A percentile compares a stretch with the other conserved stretches of the same genome.
phyloP scores from a whole-genome alignment of 2,888 invertebrate species.

The Agrypnus murinus region DNA sequence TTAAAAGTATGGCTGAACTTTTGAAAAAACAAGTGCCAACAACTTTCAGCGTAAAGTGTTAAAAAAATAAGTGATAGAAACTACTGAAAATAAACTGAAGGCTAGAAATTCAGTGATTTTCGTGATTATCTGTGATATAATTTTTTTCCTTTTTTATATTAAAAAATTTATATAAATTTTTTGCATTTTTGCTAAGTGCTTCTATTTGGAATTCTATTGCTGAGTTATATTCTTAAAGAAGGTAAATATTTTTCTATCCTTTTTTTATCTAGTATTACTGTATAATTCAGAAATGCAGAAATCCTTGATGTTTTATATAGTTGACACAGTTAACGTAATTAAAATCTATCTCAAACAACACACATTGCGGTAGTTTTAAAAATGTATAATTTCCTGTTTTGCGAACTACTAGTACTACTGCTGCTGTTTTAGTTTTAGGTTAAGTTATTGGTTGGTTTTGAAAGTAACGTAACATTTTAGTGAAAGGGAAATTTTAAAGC shows the following conservation, averaged over 20 bases:
- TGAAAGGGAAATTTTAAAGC: slow-evolving; percentile 55
- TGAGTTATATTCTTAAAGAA: too few species aligned
- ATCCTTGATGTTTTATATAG: background rate
- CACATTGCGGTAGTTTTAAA: slow-evolving; percentile 18
- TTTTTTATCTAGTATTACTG: too few species aligned
- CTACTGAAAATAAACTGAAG: too few species aligned
- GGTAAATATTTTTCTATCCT: too few species aligned
- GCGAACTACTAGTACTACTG: slow-evolving; percentile 33
- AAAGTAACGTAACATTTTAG: slow-evolving; percentile 52
- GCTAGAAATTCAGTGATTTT: slow-evolving; percentile 41
- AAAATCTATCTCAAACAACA: background rate
- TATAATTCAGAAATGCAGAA: slow-evolving; percentile 22
- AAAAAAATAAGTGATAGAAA: slow-evolving; percentile 30
- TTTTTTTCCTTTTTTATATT: too few species aligned
- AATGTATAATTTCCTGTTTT: slow-evolving; percentile 34
- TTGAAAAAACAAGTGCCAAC: slow-evolving; percentile 37
- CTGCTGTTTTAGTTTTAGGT: too few species aligned
- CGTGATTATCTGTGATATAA: slow-evolving; percentile 47
- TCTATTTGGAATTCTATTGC: too few species aligned
- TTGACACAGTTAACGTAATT: slow-evolving; percentile 4
- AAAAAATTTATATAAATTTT: too few species aligned
- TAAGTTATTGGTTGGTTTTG: slow-evolving; percentile 50
- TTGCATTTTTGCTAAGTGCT: too few species aligned
- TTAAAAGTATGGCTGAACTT: slow-evolving; percentile 30
- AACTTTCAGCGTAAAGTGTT: slow-evolving; percentile 35